Conservation (phyloP, 2,797 vertebrate species). For the Salmo trutta region DNA sequence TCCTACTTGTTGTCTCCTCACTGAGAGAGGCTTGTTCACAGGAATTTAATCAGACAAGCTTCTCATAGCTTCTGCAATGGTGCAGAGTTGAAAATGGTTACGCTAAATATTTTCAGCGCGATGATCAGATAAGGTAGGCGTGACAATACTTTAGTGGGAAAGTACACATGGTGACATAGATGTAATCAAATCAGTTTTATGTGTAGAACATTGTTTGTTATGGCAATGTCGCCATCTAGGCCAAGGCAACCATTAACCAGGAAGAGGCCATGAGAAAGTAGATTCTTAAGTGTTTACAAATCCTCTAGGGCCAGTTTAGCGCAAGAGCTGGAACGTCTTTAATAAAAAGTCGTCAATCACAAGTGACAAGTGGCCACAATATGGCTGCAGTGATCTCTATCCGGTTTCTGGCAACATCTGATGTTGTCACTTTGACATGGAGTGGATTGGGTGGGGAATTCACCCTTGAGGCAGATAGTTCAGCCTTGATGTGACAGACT, state of each 20-base stretch:
- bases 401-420: background rate
- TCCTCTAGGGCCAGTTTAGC: background rate
- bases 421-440: slow-evolving; percentile 2
- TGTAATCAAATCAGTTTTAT: background rate
- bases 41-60: background rate
- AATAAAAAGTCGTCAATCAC: background rate
- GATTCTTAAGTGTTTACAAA: background rate
- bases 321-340: background rate
- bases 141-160: background rate
- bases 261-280: background rate
- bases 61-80: background rate
- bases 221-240: background rate
- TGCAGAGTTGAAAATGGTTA: background rate
- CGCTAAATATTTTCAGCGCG: background rate
- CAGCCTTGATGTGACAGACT: background rate
- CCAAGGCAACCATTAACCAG: background rate
- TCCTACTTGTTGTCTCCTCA: background rate
- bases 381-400: background rate
- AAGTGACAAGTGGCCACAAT: background rate
- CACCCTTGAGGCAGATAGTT: background rate
- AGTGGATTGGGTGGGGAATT: too few species aligned
- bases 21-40: background rate
- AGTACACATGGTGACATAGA: background rate
- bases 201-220: background rate
- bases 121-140: background rate